Conservation (phyloP, 2,113 vertebrate species). For the Mobula hypostoma region DNA sequence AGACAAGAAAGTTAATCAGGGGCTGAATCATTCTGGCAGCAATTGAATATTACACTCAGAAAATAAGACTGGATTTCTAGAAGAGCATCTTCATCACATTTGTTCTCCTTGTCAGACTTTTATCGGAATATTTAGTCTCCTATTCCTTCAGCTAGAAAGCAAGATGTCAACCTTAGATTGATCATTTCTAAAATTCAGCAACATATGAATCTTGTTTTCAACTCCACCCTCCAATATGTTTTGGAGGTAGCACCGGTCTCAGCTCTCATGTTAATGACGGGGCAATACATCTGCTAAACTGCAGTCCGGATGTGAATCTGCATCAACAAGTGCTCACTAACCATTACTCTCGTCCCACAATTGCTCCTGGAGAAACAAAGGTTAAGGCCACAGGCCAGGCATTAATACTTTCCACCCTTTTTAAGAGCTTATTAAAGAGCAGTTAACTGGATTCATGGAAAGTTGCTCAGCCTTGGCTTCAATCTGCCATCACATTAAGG, state of each 20-base stretch:
- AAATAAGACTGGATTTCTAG: neutral
- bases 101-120: neutral
- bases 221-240: neutral
- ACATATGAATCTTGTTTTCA: neutral
- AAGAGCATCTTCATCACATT: neutral
- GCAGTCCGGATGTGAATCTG: neutral
- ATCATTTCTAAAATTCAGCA: neutral
- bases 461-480: neutral
- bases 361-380: neutral
- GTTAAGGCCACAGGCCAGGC: neutral
- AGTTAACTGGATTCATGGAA: neutral
- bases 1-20: neutral
- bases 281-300: neutral
- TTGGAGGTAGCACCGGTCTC: neutral
- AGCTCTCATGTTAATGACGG: neutral
- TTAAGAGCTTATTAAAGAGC: neutral
- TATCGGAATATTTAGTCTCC: neutral
- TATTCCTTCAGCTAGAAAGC: neutral
- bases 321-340: neutral
- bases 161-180: neutral
- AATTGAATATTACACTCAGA: neutral
- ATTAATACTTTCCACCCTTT: neutral
- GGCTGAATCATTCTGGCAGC: neutral
- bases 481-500: neutral
- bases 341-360: neutral